Evolutionary conservation across 2,888 invertebrate species (phyloP).

Genomic region (Ceraclea dissimilis): DNA sequence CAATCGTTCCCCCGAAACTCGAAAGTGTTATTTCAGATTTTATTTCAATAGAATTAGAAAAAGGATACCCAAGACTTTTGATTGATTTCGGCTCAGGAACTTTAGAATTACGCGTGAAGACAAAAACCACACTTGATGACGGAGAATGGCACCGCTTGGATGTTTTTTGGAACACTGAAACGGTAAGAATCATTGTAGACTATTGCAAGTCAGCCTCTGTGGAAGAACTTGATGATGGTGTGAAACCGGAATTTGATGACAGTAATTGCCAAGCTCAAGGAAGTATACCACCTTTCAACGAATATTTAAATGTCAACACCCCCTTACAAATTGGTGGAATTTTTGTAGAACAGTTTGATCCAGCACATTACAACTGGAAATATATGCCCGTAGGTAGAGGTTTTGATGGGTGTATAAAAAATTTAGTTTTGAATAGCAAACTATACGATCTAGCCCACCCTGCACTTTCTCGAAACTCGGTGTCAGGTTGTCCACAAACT

Average conservation of each 20-base stretch:
- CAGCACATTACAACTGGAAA: slow-evolving; percentile 33
- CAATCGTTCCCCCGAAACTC: slow-evolving; percentile 39
- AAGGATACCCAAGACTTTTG: slow-evolving; percentile 43
- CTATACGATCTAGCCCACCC: slow-evolving; percentile 51
- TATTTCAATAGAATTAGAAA: slow-evolving; percentile 46
- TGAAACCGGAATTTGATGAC: slow-evolving; percentile 38
- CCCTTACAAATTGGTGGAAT: slow-evolving; percentile 51
- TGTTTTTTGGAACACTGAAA: slow-evolving; percentile 46
- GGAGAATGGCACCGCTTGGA: slow-evolving; percentile 55
- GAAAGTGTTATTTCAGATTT: slow-evolving; percentile 42
- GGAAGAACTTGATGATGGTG: slow-evolving; percentile 38
- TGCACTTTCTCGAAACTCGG: slow-evolving; percentile 36
- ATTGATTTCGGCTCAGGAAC: slow-evolving; percentile 49
- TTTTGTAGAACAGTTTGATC: slow-evolving; percentile 36
- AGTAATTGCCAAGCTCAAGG: slow-evolving; percentile 41
- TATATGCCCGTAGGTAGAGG: slow-evolving; percentile 34
- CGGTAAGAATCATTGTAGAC: slow-evolving; percentile 45
- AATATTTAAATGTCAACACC: slow-evolving; percentile 48
- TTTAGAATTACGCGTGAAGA: slow-evolving; percentile 33
- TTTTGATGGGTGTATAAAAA: slow-evolving; percentile 53
- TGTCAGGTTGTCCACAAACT: slow-evolving; percentile 44
- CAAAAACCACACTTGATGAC: slow-evolving; percentile 40
- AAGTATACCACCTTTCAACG: slow-evolving; percentile 45
- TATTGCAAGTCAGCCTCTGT: slow-evolving; percentile 40
- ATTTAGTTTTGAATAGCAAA: slow-evolving; percentile 50